A percentile compares a stretch with the other conserved stretches of the same genome.
Conservation (phyloP, 2,113 vertebrate species). For the Syrrhaptes paradoxus region DNA sequence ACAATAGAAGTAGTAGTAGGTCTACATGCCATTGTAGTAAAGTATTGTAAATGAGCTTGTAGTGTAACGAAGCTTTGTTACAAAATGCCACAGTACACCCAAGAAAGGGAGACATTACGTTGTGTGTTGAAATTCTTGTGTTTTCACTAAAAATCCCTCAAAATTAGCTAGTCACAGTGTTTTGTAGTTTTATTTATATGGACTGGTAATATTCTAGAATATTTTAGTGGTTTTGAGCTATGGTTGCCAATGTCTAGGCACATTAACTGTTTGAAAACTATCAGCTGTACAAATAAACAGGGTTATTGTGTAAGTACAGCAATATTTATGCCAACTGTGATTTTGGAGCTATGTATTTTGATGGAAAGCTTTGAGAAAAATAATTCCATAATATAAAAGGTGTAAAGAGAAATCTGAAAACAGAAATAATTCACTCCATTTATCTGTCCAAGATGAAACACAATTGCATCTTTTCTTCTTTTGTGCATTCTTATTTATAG, state of each 20-base stretch:
- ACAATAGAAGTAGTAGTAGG: background rate
- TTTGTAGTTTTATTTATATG: background rate
- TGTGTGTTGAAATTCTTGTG: background rate
- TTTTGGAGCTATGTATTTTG: background rate
- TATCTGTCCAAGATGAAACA: slow-evolving; percentile 33
- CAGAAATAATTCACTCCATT: slow-evolving; percentile 8
- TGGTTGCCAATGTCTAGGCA: background rate
- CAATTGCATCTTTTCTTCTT: slow-evolving; percentile 21
- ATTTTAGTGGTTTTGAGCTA: background rate
- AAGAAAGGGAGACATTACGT: background rate
- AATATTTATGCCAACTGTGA: background rate
- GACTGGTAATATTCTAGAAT: background rate
- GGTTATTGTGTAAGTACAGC: background rate
- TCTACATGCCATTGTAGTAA: background rate
- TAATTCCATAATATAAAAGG: background rate
- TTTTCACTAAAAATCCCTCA: background rate
- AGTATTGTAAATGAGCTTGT: background rate
- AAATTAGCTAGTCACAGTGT: background rate
- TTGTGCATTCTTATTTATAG: slow-evolving; percentile 21
- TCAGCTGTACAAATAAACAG: slow-evolving; percentile 4
- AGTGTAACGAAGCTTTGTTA: background rate
- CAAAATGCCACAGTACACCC: background rate
- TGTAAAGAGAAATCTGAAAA: background rate
- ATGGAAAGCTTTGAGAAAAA: background rate
- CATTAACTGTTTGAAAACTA: background rate